Evolutionary conservation across 2,797 vertebrate genomes (phyloP).

Genomic region (Cossypha heuglini): DNA sequence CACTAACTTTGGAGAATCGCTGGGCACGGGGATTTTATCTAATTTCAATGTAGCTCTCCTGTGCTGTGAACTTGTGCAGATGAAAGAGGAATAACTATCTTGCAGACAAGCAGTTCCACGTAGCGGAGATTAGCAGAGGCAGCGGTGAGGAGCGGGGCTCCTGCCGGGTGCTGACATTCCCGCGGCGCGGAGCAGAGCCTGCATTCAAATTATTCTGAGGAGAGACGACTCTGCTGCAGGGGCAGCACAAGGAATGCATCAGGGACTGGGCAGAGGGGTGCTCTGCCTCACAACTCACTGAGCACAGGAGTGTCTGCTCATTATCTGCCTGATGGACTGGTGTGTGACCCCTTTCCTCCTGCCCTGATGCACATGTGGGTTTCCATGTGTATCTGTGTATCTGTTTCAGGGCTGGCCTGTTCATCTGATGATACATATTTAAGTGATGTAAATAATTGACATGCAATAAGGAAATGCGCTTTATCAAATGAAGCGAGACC

Average conservation of each 20-base stretch:
- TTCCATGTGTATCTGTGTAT: background rate
- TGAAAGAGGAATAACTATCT: slow-evolving; percentile 43
- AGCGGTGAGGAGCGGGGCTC: background rate
- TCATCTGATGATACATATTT: slow-evolving; percentile 36
- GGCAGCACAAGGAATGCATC: background rate
- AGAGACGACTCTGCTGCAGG: background rate
- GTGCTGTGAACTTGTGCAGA: background rate
- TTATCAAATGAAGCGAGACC: slow-evolving; percentile 53
- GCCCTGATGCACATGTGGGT: background rate
- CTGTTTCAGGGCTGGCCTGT: background rate
- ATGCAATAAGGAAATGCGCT: slow-evolving; percentile 29
- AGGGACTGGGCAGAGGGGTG: background rate
- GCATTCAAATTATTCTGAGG: background rate
- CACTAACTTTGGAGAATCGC: background rate
- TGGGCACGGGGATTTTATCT: slow-evolving; percentile 9
- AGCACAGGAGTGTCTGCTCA: background rate
- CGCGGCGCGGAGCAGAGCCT: background rate
- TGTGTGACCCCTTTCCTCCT: background rate
- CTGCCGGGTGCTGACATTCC: slow-evolving; percentile 15
- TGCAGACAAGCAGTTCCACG: background rate
- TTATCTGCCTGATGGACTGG: rapidly evolving
- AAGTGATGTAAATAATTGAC: slow-evolving; percentile 61
- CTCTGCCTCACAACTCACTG: background rate
- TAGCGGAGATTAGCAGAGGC: background rate
- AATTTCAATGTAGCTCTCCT: slow-evolving; percentile 40